Conservation (phyloP, 1,140 invertebrate genomes). For the Drosophila nigrodunni region DNA sequence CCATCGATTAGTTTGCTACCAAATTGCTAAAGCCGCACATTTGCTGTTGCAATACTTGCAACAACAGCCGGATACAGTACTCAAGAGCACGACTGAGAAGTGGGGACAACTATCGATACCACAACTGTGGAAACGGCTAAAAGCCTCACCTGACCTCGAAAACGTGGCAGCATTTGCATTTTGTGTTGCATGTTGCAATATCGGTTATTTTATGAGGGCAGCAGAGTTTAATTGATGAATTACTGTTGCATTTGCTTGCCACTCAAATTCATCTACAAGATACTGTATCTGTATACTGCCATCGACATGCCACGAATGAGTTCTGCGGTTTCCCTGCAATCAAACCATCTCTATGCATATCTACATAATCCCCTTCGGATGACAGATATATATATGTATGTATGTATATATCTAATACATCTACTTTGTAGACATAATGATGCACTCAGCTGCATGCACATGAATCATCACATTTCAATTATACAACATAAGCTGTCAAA, state of each 20-base stretch:
- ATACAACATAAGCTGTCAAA: slow-evolving; percentile 50
- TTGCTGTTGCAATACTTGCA: slow-evolving; percentile 19
- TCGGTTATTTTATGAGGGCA: slow-evolving; percentile 67
- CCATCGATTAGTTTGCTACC: slow-evolving; percentile 75
- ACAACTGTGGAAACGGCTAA: slow-evolving; percentile 33
- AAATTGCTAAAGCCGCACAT: slow-evolving; percentile 74
- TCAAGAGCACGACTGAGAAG: no score
- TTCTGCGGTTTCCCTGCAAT: slow-evolving; percentile 57
- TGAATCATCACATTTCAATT: slow-evolving; percentile 75
- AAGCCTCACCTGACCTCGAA: slow-evolving; percentile 53
- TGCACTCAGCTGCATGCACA: slow-evolving; percentile 55
- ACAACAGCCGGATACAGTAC: no score
- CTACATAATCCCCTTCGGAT: slow-evolving; percentile 34
- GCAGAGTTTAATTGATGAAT: slow-evolving; percentile 76
- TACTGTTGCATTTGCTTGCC: slow-evolving; percentile 58
- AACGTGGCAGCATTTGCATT: slow-evolving; percentile 62
- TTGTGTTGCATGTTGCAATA: slow-evolving; percentile 25
- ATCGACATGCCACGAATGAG: slow-evolving; percentile 8
- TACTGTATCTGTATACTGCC: slow-evolving; percentile 15
- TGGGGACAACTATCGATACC: background rate
- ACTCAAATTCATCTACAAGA: slow-evolving; percentile 34
- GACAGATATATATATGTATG: slow-evolving; percentile 1
- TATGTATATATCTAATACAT: background rate
- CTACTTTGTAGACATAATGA: slow-evolving; percentile 37
- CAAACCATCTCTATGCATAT: slow-evolving; percentile 23